These are phyloP conservation scores for Podarcis raffonei DNA, from an alignment of 2,113 vertebrate species.

Conservation along the genomic window DNA sequence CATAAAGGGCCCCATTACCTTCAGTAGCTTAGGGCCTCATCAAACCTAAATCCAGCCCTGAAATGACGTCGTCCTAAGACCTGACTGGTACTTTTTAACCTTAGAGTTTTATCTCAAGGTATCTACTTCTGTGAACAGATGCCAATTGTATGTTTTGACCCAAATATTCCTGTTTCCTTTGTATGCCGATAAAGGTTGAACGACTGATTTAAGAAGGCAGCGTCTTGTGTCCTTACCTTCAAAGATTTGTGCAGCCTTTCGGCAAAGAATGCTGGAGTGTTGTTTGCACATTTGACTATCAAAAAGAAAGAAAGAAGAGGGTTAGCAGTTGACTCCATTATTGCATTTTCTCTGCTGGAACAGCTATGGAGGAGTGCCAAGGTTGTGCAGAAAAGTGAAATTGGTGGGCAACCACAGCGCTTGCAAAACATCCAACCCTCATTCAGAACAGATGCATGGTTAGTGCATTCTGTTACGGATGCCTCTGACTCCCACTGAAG, in stretches of 20 bases:
- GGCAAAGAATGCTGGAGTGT: constrained; percentile 84
- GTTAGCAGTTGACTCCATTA: neutral
- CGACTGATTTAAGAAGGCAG: no score
- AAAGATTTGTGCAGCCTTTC: constrained; percentile 82
- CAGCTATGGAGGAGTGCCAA: neutral
- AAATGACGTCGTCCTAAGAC: no score
- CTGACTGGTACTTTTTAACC: no score
- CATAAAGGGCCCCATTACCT: no score
- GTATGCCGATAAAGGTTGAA: no score
- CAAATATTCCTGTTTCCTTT: no score
- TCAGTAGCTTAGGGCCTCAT: no score
- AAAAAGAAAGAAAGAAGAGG: constrained; percentile 24
- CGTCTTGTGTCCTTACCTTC: constrained; percentile 73
- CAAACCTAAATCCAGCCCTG: no score
- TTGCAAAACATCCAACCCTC: neutral
- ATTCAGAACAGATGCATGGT: neutral
- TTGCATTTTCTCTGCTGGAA: neutral
- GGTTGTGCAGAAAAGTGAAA: neutral
- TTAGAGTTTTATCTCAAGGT: no score
- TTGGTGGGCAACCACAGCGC: neutral
- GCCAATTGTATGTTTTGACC: no score
- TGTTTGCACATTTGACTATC: constrained; percentile 86
- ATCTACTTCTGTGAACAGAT: no score
- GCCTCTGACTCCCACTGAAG: no score
- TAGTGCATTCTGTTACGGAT: rapidly evolving